These are phyloP conservation scores for Trialeurodes vaporariorum DNA, from an alignment of 1,140 invertebrate species.

Conservation along the genomic window DNA sequence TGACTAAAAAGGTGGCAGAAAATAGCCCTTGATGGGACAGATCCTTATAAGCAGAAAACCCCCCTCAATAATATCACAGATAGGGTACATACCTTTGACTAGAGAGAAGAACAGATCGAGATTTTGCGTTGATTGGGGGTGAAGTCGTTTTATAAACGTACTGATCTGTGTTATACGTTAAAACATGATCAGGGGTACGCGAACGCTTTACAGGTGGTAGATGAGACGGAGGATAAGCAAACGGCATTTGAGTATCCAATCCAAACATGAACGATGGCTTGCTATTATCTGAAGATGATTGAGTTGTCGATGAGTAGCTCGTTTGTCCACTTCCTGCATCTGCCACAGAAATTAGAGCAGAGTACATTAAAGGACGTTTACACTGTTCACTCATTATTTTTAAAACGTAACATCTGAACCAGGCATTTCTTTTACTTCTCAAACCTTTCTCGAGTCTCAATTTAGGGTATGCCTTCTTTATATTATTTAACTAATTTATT, in stretches of 20 bases:
- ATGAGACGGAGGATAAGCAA: conserved; percentile 1
- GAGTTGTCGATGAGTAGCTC: not conserved
- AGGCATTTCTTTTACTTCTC: too few relatives aligned
- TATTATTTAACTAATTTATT: too few relatives aligned
- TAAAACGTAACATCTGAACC: too few relatives aligned
- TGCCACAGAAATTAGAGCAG: too few relatives aligned
- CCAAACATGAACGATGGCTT: not conserved
- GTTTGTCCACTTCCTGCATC: not conserved
- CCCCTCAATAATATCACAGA: too few relatives aligned
- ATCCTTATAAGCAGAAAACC: too few relatives aligned
- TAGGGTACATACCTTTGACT: conserved; percentile 21
- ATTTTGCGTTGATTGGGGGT: conserved; percentile 12
- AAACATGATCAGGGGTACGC: conserved; percentile 17
- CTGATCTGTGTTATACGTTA: conserved; percentile 17
- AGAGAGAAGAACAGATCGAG: conserved; percentile 12
- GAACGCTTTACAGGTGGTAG: conserved; percentile 13
- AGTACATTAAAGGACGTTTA: too few relatives aligned
- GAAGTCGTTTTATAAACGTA: conserved; percentile 11
- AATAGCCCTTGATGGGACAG: too few relatives aligned
- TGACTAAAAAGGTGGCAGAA: too few relatives aligned
- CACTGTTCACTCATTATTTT: too few relatives aligned
- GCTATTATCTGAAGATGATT: not conserved
- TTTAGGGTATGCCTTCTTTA: too few relatives aligned
- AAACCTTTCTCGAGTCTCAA: too few relatives aligned
- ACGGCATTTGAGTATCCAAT: not conserved